Conservation (phyloP, 2,113 vertebrate species). For the Trichechus manatus region DNA sequence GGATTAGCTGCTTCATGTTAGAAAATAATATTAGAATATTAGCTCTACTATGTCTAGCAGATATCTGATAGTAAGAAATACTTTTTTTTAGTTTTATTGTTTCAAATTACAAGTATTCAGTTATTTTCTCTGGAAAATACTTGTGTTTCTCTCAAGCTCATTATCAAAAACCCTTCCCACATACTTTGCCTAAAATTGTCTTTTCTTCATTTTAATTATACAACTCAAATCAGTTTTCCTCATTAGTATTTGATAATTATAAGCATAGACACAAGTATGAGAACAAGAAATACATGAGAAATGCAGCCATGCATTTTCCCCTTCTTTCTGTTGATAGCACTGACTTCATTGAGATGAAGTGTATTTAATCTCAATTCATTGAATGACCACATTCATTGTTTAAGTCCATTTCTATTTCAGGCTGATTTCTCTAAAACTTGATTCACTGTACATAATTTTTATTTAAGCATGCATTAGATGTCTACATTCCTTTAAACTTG, state of each 20-base stretch:
- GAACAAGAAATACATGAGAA: neutral
- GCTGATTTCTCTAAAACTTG: conserved; percentile 54
- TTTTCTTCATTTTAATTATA: conserved; percentile 70
- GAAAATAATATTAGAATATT: conserved; percentile 22
- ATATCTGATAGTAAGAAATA: neutral
- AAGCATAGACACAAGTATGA: conserved; percentile 45
- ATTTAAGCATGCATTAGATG: neutral
- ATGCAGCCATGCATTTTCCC: neutral
- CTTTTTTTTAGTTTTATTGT: neutral
- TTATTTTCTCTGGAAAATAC: conserved; percentile 64
- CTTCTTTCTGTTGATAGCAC: neutral
- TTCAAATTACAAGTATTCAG: conserved; percentile 50
- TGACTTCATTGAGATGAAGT: conserved; percentile 42
- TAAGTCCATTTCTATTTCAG: conserved; percentile 39
- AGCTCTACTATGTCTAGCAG: neutral
- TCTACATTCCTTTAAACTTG: conserved; percentile 42
- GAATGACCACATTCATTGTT: conserved; percentile 60
- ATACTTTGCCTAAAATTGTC: conserved; percentile 66
- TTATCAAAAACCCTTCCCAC: conserved; percentile 62
- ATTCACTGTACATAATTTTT: conserved; percentile 50
- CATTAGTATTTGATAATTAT: conserved; percentile 67
- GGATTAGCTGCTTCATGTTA: conserved; percentile 24
- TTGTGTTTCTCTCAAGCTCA: conserved; percentile 50
- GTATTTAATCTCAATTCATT: conserved; percentile 57
- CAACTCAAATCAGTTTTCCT: conserved; percentile 64